These are phyloP conservation scores for Protobothrops mucrosquamatus DNA, from an alignment of 2,113 vertebrate genomes.

Conservation along the genomic window DNA sequence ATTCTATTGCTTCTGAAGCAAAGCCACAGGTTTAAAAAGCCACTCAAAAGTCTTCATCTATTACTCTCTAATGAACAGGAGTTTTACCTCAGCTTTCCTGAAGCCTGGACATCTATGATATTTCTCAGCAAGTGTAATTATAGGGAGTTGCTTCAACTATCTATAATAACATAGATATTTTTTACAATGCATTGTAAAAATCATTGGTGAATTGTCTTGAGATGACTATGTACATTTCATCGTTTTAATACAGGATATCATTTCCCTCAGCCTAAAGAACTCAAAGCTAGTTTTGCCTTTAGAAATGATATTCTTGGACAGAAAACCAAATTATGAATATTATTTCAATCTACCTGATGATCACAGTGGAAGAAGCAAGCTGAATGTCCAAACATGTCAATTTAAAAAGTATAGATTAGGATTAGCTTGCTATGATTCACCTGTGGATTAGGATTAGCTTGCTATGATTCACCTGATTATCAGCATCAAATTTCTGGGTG, in stretches of 20 bases:
- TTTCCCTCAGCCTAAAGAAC: background rate
- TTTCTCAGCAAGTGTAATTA: background rate
- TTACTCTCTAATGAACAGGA: background rate
- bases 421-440: background rate
- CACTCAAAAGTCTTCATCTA: background rate
- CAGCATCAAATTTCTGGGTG: too few species aligned
- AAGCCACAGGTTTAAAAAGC: background rate
- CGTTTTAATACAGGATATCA: background rate
- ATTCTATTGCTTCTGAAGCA: background rate
- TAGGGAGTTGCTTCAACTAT: background rate
- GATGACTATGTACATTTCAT: background rate
- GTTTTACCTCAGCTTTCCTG: background rate
- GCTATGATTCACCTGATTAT: too few species aligned
- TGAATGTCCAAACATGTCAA: background rate
- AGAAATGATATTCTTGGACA: background rate
- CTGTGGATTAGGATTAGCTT: background rate
- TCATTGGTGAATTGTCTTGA: background rate
- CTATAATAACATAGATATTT: background rate
- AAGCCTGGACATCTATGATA: background rate
- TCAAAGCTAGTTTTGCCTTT: background rate
- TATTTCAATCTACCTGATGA: background rate
- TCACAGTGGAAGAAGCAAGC: too few species aligned
- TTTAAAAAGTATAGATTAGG: background rate
- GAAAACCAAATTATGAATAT: background rate
- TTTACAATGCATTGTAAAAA: background rate